Percentiles rank a stretch among this genome's conserved stretches.
phyloP scores from a whole-genome alignment of 2,888 invertebrate genomes.

The Esperia sulphurella region DNA sequence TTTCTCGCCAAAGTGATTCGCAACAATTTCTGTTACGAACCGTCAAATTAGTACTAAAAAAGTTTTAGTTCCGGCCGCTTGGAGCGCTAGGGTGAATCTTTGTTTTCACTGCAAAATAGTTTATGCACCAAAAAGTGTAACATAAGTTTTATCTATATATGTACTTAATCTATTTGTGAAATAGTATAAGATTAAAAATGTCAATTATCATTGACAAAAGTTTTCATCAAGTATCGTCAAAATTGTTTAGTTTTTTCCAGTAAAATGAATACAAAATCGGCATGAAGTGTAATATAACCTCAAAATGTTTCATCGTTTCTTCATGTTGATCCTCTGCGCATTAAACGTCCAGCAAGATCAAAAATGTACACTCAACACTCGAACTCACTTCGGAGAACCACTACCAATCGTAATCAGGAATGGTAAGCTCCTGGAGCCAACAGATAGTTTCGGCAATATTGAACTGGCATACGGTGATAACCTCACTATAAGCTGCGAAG shows the following conservation, averaged over 20 bases:
- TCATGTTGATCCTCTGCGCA: slow-evolving; percentile 48
- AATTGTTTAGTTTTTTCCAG: neutral
- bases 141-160: no score
- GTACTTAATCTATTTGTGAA: no score
- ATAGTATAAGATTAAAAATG: no score
- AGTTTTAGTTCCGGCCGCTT: no score
- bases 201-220: no score
- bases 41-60: no score
- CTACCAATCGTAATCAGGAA: slow-evolving; percentile 53
- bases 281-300: neutral
- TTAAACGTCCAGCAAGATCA: slow-evolving; percentile 39
- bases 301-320: slow-evolving; percentile 39
- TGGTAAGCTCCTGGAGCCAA: slow-evolving; percentile 52
- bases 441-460: slow-evolving; percentile 47
- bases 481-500: slow-evolving; percentile 55
- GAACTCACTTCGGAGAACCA: slow-evolving; percentile 53
- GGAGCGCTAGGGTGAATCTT: no score
- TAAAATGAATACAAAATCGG: neutral
- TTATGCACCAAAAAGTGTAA: no score
- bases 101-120: no score
- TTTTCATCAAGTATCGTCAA: neutral
- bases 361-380: slow-evolving; percentile 46
- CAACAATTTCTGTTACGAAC: no score
- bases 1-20: no score
- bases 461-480: slow-evolving; percentile 45